Percentiles rank a stretch among this genome's conserved stretches.
phyloP scores from a whole-genome alignment of 2,888 invertebrate species.

The Oligia strigilis region DNA sequence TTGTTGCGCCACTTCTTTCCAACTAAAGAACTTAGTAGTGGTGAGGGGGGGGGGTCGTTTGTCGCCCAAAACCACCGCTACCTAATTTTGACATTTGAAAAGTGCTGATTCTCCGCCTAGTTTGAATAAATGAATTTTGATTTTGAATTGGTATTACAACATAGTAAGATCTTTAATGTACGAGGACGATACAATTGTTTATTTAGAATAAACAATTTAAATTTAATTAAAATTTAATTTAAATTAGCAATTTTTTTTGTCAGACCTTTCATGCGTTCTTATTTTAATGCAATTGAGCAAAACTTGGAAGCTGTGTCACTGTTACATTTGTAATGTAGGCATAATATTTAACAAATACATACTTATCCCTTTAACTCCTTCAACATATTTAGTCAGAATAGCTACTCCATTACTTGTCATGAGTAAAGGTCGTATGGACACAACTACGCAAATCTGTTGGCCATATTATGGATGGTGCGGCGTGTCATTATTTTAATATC shows the following conservation, averaged over 20 bases:
- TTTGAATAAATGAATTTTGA: no score
- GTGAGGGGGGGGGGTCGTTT: no score
- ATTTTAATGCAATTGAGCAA: neutral
- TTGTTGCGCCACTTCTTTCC: no score
- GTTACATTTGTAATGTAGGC: no score
- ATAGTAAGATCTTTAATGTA: neutral
- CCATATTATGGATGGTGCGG: slow-evolving; percentile 44
- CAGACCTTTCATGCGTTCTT: neutral
- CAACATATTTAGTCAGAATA: slow-evolving; percentile 6
- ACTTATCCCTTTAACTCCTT: neutral
- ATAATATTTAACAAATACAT: neutral
- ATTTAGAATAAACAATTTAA: neutral
- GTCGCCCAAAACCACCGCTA: no score
- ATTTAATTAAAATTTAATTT: no score
- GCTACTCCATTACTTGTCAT: slow-evolving; percentile 45
- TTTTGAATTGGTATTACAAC: neutral
- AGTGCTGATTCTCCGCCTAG: no score
- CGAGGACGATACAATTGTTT: neutral
- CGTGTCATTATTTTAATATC: slow-evolving; percentile 38
- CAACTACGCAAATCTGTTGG: slow-evolving; percentile 63
- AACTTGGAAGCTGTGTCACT: neutral
- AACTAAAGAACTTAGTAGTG: no score
- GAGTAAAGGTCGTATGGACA: slow-evolving; percentile 53
- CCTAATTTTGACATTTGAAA: no score
- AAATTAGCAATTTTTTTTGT: neutral